Evolutionary conservation across 2,113 vertebrate genomes (phyloP), one percentile per base, ranked within the genome.

Genomic region (Leptobrachium ailaonicum): DNA sequence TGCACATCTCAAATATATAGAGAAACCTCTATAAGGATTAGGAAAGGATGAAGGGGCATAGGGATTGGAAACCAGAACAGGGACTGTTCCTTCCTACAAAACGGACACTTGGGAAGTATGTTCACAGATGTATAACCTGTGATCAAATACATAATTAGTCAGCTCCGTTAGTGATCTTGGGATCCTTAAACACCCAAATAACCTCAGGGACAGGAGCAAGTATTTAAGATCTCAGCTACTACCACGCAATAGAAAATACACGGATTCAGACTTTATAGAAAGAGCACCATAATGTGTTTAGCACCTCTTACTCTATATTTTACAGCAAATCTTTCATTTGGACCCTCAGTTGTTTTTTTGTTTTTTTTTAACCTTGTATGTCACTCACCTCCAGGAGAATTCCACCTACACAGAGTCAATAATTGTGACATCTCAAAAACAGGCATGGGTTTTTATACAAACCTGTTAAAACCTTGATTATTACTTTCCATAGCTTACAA

Each of bases 401-500:
- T 11, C 56, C 56, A 13, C 56, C 56, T 60, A 60, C 56, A 60
- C 56, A 60, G 10, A 12, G 56, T 2, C 10, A 14, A 13, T 60
- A 60, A 60, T 60, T 60, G 10, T 60, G 56, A 60, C 56, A 60
- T 12, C 56, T 60, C 56, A 60, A 12, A 60, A 60, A 13, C 56
- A 60, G 10, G 56, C 56, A 60, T 60, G 13, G 3, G 10, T 60
- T 60, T 60, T 60, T 60, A 1, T 60, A 14, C 13, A 12, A 11
- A 60, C 56, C 9, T 12, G 43, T 41, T 42, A 62, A 75, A 64
- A 71, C 20, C 4, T 66, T 13, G 42, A 60, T 5, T 50, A 60
- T 60, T 60, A 60, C 56, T 60, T 60, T 60, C 56, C 56, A 60
- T 60, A 60, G 10, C 10, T 60, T 60, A 60, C 56, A 60, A 60